Percentiles rank a stretch among this genome's conserved stretches.
These are phyloP conservation scores for Zaprionus obscuricornis DNA, from an alignment of 2,888 invertebrate species.

Conservation along the genomic window DNA sequence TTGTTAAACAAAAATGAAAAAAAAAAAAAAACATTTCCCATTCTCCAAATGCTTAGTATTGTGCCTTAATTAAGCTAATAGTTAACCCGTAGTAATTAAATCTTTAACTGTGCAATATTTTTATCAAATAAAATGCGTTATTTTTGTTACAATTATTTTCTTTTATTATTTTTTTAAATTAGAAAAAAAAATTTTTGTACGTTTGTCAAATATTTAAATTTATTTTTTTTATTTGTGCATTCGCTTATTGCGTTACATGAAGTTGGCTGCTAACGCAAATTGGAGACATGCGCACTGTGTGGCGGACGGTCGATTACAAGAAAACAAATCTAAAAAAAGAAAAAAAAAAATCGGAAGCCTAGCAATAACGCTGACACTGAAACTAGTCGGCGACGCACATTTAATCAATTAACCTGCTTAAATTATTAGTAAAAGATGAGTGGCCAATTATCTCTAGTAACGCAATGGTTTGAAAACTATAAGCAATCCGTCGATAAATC, in stretches of 20 bases:
- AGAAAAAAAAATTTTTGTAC: no score
- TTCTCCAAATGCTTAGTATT: slow-evolving; percentile 6
- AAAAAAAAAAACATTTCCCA: no score
- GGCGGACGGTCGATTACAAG: slow-evolving; percentile 29
- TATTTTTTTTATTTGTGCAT: neutral
- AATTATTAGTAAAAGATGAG: slow-evolving; percentile 49
- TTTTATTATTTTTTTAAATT: neutral
- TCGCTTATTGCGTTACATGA: slow-evolving; percentile 2
- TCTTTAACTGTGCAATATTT: slow-evolving; percentile 69
- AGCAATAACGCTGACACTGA: slow-evolving; percentile 12
- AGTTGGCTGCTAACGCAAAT: slow-evolving; percentile 23
- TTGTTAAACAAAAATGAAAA: no score
- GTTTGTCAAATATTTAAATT: no score
- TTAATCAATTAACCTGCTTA: slow-evolving; percentile 47
- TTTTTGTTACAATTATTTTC: slow-evolving; percentile 45
- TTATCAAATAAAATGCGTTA: slow-evolving; percentile 56
- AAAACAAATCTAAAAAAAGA: slow-evolving; percentile 4
- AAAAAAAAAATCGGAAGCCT: no score
- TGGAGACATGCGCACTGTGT: slow-evolving; percentile 3
- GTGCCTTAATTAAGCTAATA: slow-evolving; percentile 48
- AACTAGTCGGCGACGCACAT: slow-evolving; percentile 36
- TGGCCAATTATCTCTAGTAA: slow-evolving; percentile 49
- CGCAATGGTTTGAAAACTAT: slow-evolving; percentile 83
- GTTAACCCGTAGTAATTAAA: slow-evolving; percentile 41
- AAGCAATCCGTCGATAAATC: slow-evolving; percentile 86